Conservation (phyloP, 2,888 invertebrate genomes). For the Pterostichus madidus region DNA sequence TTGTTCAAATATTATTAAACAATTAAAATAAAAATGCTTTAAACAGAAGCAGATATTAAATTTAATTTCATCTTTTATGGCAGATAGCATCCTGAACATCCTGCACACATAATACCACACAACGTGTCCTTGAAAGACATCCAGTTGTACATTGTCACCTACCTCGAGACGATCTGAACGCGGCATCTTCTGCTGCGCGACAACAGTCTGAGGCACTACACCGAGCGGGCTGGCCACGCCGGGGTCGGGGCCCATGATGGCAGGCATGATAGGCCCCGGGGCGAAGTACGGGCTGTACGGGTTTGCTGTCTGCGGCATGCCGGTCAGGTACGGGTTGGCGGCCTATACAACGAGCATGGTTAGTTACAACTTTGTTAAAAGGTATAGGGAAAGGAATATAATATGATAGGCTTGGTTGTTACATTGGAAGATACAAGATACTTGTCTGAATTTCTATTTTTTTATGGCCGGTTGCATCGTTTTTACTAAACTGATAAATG, state of each 20-base stretch:
- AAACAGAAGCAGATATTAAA: too few relatives aligned
- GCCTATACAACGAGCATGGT: conserved; percentile 80
- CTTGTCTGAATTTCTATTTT: too few relatives aligned
- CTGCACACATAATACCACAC: not conserved
- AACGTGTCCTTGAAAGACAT: conserved; percentile 73
- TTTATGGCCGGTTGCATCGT: too few relatives aligned
- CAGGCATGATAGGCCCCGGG: conserved; percentile 92
- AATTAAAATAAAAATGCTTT: too few relatives aligned
- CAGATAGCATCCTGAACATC: too few relatives aligned
- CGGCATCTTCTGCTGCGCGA: conserved; percentile 94
- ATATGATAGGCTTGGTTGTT: too few relatives aligned
- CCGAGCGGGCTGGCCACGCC: conserved; percentile 90
- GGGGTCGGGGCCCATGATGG: conserved; percentile 93
- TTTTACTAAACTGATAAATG: too few relatives aligned
- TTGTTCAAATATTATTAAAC: too few relatives aligned
- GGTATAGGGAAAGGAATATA: too few relatives aligned
- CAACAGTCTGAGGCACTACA: conserved; percentile 91
- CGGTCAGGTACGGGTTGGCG: conserved; percentile 94
- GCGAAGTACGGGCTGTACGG: conserved; percentile 95
- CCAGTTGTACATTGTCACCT: conserved; percentile 70
- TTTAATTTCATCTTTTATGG: too few relatives aligned
- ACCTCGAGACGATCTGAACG: conserved; percentile 98
- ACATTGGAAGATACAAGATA: too few relatives aligned
- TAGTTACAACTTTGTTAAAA: conserved; percentile 17
- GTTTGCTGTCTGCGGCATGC: conserved; percentile 92